A percentile compares a stretch with the other conserved stretches of the same genome.
Evolutionary conservation across 2,888 invertebrate species (phyloP).

Genomic region (Aphelenchoides bicaudatus): DNA sequence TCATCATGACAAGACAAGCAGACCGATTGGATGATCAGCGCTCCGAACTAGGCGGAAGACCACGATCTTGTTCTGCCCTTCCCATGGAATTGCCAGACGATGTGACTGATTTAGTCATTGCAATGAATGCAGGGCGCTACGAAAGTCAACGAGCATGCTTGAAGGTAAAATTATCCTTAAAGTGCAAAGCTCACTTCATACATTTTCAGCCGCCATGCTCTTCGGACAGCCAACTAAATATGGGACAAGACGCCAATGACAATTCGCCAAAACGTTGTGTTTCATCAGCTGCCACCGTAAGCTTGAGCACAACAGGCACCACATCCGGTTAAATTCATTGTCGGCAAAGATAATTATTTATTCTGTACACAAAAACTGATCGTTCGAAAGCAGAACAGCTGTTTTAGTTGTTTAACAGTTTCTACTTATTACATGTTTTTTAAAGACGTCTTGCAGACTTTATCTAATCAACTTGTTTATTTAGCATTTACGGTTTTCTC

Average conservation of each 20-base stretch:
- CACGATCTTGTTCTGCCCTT: constrained; percentile 17
- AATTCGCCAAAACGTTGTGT: constrained; percentile 3
- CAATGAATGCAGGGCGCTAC: constrained; percentile 48
- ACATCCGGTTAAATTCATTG: too few species aligned
- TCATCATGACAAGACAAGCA: constrained; percentile 47
- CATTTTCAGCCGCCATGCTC: constrained; percentile 11
- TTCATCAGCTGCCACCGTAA: neutral
- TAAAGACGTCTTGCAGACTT: too few species aligned
- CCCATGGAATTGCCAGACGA: constrained; percentile 39
- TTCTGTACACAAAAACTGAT: too few species aligned
- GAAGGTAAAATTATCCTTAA: too few species aligned
- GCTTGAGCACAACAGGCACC: too few species aligned
- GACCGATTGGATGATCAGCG: constrained; percentile 54
- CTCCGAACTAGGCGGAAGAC: constrained; percentile 43
- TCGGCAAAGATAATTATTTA: too few species aligned
- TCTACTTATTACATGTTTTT: too few species aligned
- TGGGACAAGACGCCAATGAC: neutral
- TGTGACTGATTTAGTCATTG: constrained; percentile 42
- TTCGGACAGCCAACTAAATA: neutral
- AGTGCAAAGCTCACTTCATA: too few species aligned
- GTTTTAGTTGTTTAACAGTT: too few species aligned
- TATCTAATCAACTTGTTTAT: too few species aligned
- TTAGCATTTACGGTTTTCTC: too few species aligned
- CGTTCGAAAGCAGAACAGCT: too few species aligned
- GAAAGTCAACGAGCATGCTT: constrained; percentile 51